phyloP scores from a whole-genome alignment of 2,888 invertebrate species.

The Gastrophysa polygoni region DNA sequence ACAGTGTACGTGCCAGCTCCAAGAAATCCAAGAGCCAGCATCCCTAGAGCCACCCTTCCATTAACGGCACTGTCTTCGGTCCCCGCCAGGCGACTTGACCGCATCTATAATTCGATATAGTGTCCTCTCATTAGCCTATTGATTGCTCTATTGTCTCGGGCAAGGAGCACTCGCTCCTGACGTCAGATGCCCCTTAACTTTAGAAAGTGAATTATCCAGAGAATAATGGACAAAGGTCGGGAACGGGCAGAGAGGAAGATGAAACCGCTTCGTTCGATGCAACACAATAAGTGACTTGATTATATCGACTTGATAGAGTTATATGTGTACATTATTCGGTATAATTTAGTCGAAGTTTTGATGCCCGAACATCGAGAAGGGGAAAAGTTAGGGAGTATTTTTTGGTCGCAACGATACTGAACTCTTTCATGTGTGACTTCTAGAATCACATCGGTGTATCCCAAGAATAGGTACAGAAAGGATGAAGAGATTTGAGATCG shows the following conservation, averaged over 20 bases:
- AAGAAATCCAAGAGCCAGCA: conserved; percentile 3
- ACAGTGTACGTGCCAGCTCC: background rate
- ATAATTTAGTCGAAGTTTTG: conserved; percentile 18
- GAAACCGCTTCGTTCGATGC: conserved; percentile 34
- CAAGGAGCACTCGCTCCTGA: conserved; percentile 41
- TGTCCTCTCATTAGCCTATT: conserved; percentile 62
- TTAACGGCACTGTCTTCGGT: conserved; percentile 10
- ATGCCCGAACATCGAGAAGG: background rate
- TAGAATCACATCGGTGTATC: no score
- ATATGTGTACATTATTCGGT: conserved; percentile 25
- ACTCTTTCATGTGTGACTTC: no score
- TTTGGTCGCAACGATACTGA: no score
- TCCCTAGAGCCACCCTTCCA: conserved; percentile 5
- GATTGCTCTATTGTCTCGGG: conserved; percentile 60
- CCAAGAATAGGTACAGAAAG: no score
- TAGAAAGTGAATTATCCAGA: conserved; percentile 53
- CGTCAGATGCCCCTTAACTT: conserved; percentile 51
- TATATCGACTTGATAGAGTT: conserved; percentile 34
- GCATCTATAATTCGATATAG: conserved; percentile 53
- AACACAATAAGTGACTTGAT: conserved; percentile 44
- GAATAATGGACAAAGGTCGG: conserved; percentile 56
- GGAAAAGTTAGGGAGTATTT: background rate
- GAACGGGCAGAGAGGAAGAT: conserved; percentile 26
- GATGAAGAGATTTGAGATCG: no score
- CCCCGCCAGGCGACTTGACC: conserved; percentile 37